These are phyloP conservation scores for Lacanobia oleracea DNA, from an alignment of 2,888 invertebrate genomes.

Conservation along the genomic window DNA sequence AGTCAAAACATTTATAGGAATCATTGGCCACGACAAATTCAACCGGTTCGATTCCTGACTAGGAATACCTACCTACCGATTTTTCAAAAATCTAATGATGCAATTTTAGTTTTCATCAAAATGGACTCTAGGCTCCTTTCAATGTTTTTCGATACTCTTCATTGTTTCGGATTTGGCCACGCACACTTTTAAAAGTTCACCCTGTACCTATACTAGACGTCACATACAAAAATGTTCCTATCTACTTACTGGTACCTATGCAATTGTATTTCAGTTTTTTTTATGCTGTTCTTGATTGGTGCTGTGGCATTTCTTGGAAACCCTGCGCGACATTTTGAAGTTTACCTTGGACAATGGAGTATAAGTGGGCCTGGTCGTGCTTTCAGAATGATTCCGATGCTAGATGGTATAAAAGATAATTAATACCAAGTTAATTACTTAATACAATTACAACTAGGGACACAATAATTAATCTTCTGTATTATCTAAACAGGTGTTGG, in stretches of 20 bases:
- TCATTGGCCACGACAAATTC: no score
- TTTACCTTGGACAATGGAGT: slow-evolving; percentile 88
- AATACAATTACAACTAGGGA: not conserved
- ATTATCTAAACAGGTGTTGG: slow-evolving; percentile 79
- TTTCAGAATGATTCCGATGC: slow-evolving; percentile 83
- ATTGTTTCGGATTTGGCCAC: no score
- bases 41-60: no score
- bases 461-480: slow-evolving; percentile 6
- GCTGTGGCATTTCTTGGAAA: slow-evolving; percentile 79
- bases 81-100: no score
- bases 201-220: no score
- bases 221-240: no score
- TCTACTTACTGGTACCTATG: not conserved
- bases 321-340: slow-evolving; percentile 86
- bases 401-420: slow-evolving; percentile 76
- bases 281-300: slow-evolving; percentile 75
- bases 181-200: no score
- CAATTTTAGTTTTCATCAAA: no score
- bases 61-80: no score
- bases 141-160: no score
- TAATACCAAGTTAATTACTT: not conserved
- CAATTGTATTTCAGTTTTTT: slow-evolving; percentile 74
- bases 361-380: slow-evolving; percentile 87
- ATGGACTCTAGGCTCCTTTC: no score
- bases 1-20: not conserved